Evolutionary conservation across 2,113 vertebrate species (phyloP).

Genomic region (Tonatia bakeri): DNA sequence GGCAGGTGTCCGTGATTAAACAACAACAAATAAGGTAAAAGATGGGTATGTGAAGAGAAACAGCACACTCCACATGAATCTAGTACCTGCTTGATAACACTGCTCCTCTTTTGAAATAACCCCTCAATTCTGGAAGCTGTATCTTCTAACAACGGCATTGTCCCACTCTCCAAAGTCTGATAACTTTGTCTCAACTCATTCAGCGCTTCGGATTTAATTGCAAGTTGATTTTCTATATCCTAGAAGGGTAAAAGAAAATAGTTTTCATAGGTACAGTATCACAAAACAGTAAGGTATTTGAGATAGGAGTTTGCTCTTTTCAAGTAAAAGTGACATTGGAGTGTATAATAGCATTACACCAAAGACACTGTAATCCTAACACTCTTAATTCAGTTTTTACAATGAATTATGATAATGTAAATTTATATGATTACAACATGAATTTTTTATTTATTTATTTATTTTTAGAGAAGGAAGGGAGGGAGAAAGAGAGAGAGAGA

Average conservation of each 20-base stretch:
- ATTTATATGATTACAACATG: not conserved
- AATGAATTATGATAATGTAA: not conserved
- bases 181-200: conserved; percentile 78
- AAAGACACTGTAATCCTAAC: not conserved
- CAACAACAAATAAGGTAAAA: not conserved
- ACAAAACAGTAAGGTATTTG: not conserved
- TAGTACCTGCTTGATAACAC: conserved; percentile 82
- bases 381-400: not conserved
- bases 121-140: conserved; percentile 45
- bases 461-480: too few species aligned
- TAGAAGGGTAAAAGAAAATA: conserved; percentile 57
- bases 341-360: not conserved
- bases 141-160: conserved; percentile 46
- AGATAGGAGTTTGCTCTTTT: not conserved
- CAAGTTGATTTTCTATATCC: conserved; percentile 84
- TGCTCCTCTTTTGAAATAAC: conserved; percentile 72
- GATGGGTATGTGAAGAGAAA: not conserved
- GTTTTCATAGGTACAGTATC: not conserved
- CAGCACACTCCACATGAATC: not conserved
- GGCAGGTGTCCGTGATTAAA: not conserved
- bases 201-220: conserved; percentile 78
- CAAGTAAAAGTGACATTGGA: not conserved
- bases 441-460: too few species aligned
- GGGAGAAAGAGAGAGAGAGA: too few species aligned
- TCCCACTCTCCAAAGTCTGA: conserved; percentile 18